Base-by-base conservation (phyloP, 2,113 vertebrate species). In the Chloropsis cyanopogon region DNA sequence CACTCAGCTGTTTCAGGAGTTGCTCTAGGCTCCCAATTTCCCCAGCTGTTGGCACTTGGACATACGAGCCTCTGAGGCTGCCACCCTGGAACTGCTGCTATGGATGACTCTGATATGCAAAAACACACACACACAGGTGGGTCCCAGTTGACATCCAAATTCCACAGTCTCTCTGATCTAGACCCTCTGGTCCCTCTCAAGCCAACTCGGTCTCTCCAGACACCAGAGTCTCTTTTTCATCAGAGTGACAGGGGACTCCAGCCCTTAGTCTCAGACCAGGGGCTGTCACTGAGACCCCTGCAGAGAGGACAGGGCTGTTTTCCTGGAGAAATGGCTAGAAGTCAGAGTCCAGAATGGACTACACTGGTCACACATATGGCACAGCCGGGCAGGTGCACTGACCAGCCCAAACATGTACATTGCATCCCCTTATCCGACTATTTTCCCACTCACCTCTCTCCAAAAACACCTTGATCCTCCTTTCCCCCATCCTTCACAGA, bases 41-140 rank as follows among this genome's bases (percentile, higher is more conserved):
- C 19, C 11, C 44, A 50, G 33, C 52, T 66, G 60, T 59, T 59
- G 50, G 17, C 19, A n/a, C 16, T 35, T 28, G 73, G 35, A 35
- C 10, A 23, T 12, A 21, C 0, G 0, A 94, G n/a, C 14, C 26
- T 25, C 19, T 1, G 1, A 35, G 41, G 7, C 28, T 78, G 13
- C 23, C 42, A 24, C 18, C 31, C 31, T 50, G 46, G 25, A 86
- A 47, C 25, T 89, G 66, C 42, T 77, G 37, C 28, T 47, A 4
- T 1, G 0, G 14, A 13, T 1, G 0, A 9, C 15, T 10, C 49
- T 35, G 33, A 14, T 59, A 10, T 3, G 8, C 12, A 37, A 5
- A 35, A n/a, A 8, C 7, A 19, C 6, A 18, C 11, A 6, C 21
- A 23, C 24, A 23, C 4, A 31, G 10, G 4, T 25, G 19, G 17